Base-by-base conservation (phyloP, 2,113 vertebrate species). In the Empidonax traillii region DNA sequence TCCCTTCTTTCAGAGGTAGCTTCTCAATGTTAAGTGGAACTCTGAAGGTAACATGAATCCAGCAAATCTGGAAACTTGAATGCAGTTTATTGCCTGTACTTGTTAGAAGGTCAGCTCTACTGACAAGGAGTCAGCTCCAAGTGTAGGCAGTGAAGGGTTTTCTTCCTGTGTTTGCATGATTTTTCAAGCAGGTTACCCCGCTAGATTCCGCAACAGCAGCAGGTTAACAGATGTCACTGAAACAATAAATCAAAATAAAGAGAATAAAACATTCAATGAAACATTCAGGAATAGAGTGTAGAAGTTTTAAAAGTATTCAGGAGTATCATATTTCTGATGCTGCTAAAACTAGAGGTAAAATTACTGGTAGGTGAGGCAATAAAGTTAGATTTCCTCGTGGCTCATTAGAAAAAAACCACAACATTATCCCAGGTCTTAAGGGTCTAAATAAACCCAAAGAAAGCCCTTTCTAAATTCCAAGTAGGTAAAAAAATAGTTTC, bases 81-180 rank as follows among this genome's bases (percentile, higher is more conserved):
- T 16, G 22, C 14, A 37, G 9, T 27, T 31, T 1, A 12, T 37
- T 55, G 8, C 51, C 19, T 63, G 4, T 49, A 23, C 4, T n/a
- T 63, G 1, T 49, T 44, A 33, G 37, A 71, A 79, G 12, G 62
- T 8, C 11, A 39, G 23, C 31, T 67, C 31, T 62, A 25, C 27
- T 55, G 31, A 43, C 27, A 46, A 41, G 27, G 3, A 37, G 10
- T 51, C 52, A 41, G 24, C 27, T 76, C 14, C 47, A 53, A 4
- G 11, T 53, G 53, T 35, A 72, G 63, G 59, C 24, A 76, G 21
- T 11, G 20, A 18, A 43, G 4, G 11, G 14, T 7, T 73, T 72
- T 37, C 8, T 44, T 49, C 41, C 8, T 2, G 0, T 3, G 14
- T 21, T 76, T 46, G 2, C 7, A 5, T n/a, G 5, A n/a, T 27